phyloP scores from a whole-genome alignment of 2,888 invertebrate species.

The Ochlodes sylvanus region DNA sequence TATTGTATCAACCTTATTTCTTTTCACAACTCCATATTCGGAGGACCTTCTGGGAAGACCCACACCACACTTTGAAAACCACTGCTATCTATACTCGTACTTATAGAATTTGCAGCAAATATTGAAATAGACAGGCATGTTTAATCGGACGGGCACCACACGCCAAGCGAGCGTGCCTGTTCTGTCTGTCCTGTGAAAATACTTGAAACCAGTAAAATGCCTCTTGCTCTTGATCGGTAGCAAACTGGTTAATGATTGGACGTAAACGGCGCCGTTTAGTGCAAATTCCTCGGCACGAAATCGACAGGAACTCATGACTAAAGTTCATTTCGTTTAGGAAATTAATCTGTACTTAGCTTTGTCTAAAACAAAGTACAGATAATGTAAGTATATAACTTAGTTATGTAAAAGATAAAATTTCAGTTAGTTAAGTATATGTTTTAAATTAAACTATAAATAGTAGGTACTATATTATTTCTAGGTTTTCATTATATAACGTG shows the following conservation, averaged over 20 bases:
- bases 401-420: too few species aligned
- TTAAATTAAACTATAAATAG: too few species aligned
- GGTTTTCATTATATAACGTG: too few species aligned
- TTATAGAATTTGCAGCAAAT: constrained; percentile 16
- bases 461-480: too few species aligned
- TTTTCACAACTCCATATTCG: too few species aligned
- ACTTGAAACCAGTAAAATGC: constrained; percentile 43
- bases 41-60: too few species aligned
- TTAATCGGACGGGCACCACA: constrained; percentile 37
- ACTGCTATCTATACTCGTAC: constrained; percentile 6
- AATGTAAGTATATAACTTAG: too few species aligned
- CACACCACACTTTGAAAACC: constrained; percentile 6
- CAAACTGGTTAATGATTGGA: constrained; percentile 44
- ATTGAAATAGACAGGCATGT: constrained; percentile 28
- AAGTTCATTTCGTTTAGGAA: background rate
- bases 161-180: constrained; percentile 35
- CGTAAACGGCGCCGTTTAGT: constrained; percentile 25
- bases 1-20: too few species aligned
- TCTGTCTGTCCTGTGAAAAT: constrained; percentile 41
- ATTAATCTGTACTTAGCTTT: background rate
- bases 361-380: too few species aligned
- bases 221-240: constrained; percentile 40
- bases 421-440: too few species aligned
- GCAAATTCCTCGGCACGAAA: constrained; percentile 23
- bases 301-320: background rate